Evolutionary conservation across 2,797 vertebrate species (phyloP), one percentile per base, ranked within the genome.

Genomic region (Petrocephalus sullivani): DNA sequence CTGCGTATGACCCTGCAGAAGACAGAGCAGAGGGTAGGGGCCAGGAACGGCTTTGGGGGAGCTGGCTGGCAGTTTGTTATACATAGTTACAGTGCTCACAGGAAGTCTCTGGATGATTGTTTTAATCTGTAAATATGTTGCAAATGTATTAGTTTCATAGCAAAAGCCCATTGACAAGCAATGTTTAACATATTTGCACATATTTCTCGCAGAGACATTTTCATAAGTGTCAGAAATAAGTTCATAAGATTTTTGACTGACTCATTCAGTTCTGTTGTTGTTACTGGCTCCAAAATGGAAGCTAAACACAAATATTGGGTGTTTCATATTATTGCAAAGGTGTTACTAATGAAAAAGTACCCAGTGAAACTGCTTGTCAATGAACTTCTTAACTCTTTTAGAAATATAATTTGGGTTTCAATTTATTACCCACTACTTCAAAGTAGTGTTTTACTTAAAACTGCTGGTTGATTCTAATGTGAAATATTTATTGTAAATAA

Each of bases 1-100:
- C 96, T 99, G 37, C 96, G 98, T 88, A 96, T 90, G 67, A 99
- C 98, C 93, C 96, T 99, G 57, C 98, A 99, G 95, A 98, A 93
- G 92, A 99, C 98, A 56, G 96, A 98, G 28, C 97, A 97, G 94
- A 96, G 98, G 96, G 98, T 99, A 14, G 64, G 28, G 10, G 64
- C 23, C 28, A 71, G 64, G 33, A 71, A 33, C 0, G 4, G 14
- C 28, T 71, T 67, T 71, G 64, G 64, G 61, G 21, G 64, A 28
- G 28, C 28, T 37, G 64, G 1, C 14, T 33, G 33, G 14, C 23
- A 67, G 9, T 71, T 71, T 71, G 0, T 33, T 67, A 33, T 5
- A 67, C 10, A 33, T 67, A 33, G 61, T 67, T 67, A 33, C 3
- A 67, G 61, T 33, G 61, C 61, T 33, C 10, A 67, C 10, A 67